Conservation (phyloP, 2,113 vertebrate species). For the Ellobius talpinus region DNA sequence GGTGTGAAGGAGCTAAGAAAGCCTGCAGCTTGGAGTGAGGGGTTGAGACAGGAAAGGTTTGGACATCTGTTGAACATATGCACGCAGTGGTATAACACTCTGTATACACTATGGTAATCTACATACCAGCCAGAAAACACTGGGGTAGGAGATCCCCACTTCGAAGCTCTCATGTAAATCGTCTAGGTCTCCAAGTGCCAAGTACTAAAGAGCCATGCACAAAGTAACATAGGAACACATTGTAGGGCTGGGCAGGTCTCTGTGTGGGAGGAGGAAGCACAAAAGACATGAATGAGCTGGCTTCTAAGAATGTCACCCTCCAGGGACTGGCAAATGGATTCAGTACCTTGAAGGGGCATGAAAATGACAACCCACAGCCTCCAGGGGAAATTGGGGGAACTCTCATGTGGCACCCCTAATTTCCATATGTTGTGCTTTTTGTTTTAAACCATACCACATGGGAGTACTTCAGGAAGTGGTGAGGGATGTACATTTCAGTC, state of each 20-base stretch:
- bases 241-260: background rate
- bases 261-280: background rate
- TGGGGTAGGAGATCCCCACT: background rate
- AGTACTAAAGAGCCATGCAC: background rate
- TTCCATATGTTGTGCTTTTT: slow-evolving; percentile 53
- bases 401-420: slow-evolving; percentile 52
- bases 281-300: background rate
- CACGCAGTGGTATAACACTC: background rate
- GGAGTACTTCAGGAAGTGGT: background rate
- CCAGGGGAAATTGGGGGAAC: slow-evolving; percentile 49
- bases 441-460: background rate
- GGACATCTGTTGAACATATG: background rate
- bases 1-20: background rate
- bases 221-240: background rate
- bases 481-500: background rate
- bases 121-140: background rate
- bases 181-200: background rate
- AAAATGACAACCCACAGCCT: slow-evolving; percentile 34
- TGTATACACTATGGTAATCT: background rate
- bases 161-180: background rate
- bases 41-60: background rate
- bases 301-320: slow-evolving; percentile 6
- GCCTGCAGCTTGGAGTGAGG: background rate
- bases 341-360: background rate
- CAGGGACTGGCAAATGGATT: slow-evolving; percentile 15